Percentiles rank a stretch among this genome's conserved stretches.
Evolutionary conservation across 2,888 invertebrate genomes (phyloP).

Genomic region (Cheilosia vulpina): DNA sequence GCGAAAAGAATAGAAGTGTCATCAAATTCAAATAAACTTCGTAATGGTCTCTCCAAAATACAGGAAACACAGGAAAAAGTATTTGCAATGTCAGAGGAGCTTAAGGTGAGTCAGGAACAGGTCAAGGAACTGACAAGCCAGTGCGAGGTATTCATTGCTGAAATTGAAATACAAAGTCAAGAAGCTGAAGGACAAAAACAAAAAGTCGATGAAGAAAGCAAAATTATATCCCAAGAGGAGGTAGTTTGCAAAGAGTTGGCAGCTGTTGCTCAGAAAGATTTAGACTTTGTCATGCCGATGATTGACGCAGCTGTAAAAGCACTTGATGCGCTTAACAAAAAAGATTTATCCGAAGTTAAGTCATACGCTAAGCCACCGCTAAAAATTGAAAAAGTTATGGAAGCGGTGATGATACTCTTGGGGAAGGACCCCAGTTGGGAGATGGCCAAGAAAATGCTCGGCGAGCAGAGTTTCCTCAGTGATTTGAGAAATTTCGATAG

Average conservation of each 20-base stretch:
- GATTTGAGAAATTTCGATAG: slow-evolving; percentile 93
- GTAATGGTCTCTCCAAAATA: slow-evolving; percentile 93
- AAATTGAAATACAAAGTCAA: slow-evolving; percentile 91
- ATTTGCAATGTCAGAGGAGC: slow-evolving; percentile 91
- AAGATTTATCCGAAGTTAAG: slow-evolving; percentile 94
- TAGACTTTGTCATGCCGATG: slow-evolving; percentile 94
- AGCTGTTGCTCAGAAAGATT: slow-evolving; percentile 91
- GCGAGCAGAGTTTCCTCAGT: slow-evolving; percentile 91
- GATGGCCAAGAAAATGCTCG: slow-evolving; percentile 93
- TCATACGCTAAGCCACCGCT: slow-evolving; percentile 94
- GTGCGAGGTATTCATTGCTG: slow-evolving; percentile 93
- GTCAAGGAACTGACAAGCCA: slow-evolving; percentile 91
- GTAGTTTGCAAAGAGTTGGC: slow-evolving; percentile 92
- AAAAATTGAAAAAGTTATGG: slow-evolving; percentile 95
- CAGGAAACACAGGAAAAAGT: slow-evolving; percentile 93
- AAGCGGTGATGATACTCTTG: slow-evolving; percentile 93
- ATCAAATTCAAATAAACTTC: slow-evolving; percentile 90
- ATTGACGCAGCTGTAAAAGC: slow-evolving; percentile 92
- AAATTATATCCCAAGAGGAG: slow-evolving; percentile 92
- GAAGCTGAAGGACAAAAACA: slow-evolving; percentile 93
- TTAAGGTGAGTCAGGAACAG: slow-evolving; percentile 89
- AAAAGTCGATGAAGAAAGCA: slow-evolving; percentile 88
- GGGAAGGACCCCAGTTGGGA: slow-evolving; percentile 91
- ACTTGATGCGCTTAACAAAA: slow-evolving; percentile 91
- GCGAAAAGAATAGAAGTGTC: slow-evolving; percentile 89